Percentiles rank a stretch among this genome's conserved stretches.
Conservation (phyloP, 2,113 vertebrate species). For the Corythaixoides concolor region DNA sequence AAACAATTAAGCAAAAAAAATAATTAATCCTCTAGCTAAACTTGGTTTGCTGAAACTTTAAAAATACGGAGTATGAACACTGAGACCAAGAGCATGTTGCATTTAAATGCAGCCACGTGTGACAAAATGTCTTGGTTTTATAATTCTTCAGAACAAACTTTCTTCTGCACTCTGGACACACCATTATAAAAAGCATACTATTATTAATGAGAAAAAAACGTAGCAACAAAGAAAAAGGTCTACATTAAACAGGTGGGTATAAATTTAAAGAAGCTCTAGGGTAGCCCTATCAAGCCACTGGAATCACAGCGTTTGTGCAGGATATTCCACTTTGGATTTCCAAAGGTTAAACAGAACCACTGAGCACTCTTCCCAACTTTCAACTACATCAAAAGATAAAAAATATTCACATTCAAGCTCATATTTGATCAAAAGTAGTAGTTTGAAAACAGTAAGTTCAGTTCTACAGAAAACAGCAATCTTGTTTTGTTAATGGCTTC, state of each 20-base stretch:
- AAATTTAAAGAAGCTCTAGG: neutral
- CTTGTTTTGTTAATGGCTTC: rapidly evolving
- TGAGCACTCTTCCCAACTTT: neutral
- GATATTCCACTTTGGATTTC: neutral
- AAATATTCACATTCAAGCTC: neutral
- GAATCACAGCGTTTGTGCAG: neutral
- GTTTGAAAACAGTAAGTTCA: neutral
- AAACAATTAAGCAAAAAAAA: neutral
- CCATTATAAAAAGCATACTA: neutral
- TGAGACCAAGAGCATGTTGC: neutral
- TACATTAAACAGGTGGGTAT: neutral
- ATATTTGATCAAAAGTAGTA: neutral
- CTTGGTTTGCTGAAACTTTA: neutral
- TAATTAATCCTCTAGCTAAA: neutral
- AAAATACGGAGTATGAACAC: neutral
- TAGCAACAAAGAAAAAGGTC: neutral
- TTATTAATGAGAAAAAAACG: neutral
- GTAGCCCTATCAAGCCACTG: neutral
- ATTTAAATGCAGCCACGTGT: neutral
- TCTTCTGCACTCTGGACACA: neutral
- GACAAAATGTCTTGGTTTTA: neutral
- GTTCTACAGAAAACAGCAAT: neutral
- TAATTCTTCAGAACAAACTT: neutral
- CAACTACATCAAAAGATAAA: neutral
- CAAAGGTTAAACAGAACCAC: neutral